phyloP scores from a whole-genome alignment of 2,113 vertebrate genomes.

The Coturnix japonica region DNA sequence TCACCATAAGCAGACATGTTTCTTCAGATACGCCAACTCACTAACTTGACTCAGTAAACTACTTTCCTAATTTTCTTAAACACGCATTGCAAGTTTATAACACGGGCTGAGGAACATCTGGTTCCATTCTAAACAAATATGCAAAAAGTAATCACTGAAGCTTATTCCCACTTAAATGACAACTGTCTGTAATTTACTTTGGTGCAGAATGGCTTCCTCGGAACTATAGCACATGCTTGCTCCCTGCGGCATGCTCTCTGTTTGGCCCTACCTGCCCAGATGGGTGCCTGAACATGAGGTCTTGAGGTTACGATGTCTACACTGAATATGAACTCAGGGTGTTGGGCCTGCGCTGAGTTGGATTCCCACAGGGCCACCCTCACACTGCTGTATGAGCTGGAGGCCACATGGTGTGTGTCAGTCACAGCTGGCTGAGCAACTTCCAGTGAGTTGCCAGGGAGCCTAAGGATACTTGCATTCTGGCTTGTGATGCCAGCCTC shows the following conservation, averaged over 20 bases:
- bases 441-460: accelerated
- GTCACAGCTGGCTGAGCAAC: accelerated
- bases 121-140: constrained; percentile 33
- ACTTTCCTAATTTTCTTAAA: neutral
- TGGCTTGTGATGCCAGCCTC: accelerated
- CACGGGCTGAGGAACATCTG: neutral
- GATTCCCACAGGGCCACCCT: neutral
- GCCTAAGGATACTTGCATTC: neutral
- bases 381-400: accelerated
- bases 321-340: neutral
- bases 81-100: neutral
- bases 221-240: neutral
- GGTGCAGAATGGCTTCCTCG: neutral
- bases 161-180: constrained; percentile 27
- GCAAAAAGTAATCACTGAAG: constrained; percentile 15
- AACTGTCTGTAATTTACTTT: constrained; percentile 28
- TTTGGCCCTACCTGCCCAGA: neutral
- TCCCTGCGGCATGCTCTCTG: neutral
- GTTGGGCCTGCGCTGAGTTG: neutral
- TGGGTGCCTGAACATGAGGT: neutral
- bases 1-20: accelerated
- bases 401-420: accelerated
- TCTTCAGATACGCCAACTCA: neutral
- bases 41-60: neutral
- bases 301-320: neutral